Percentiles rank a stretch among this genome's conserved stretches.
Evolutionary conservation across 2,888 invertebrate genomes (phyloP).

Genomic region (Pseudococcus longispinus): DNA sequence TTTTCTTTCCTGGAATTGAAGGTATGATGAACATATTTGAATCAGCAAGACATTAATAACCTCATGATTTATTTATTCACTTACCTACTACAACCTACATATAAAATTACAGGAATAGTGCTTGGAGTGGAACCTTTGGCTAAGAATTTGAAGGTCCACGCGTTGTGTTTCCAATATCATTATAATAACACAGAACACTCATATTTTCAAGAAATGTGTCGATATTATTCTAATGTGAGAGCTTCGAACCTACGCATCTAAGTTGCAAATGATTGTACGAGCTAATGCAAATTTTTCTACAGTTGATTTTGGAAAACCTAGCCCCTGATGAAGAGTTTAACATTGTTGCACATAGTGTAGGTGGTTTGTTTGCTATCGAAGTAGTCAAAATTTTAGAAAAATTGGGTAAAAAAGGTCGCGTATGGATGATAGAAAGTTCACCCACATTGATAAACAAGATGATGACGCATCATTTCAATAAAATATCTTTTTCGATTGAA

Average conservation of each 20-base stretch:
- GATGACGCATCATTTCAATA: neutral
- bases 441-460: neutral
- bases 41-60: no score
- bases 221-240: neutral
- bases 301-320: conserved; percentile 70
- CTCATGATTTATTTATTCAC: no score
- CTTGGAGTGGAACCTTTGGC: conserved; percentile 66
- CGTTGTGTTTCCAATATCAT: conserved; percentile 67
- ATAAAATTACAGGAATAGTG: conserved; percentile 65
- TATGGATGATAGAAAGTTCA: conserved; percentile 74
- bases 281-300: neutral
- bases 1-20: neutral
- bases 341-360: conserved; percentile 88
- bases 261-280: neutral
- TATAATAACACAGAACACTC: conserved; percentile 62
- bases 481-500: neutral
- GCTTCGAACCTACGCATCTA: neutral
- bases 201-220: conserved; percentile 60
- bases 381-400: conserved; percentile 75
- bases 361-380: conserved; percentile 78
- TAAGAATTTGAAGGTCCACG: conserved; percentile 65
- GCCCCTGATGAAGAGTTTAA: conserved; percentile 72
- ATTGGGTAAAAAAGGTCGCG: conserved; percentile 70
- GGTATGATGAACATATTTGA: neutral
- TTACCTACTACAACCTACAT: no score